A percentile compares a stretch with the other conserved stretches of the same genome.
phyloP scores from a whole-genome alignment of 2,797 vertebrate species.

The Knipowitschia caucasica region DNA sequence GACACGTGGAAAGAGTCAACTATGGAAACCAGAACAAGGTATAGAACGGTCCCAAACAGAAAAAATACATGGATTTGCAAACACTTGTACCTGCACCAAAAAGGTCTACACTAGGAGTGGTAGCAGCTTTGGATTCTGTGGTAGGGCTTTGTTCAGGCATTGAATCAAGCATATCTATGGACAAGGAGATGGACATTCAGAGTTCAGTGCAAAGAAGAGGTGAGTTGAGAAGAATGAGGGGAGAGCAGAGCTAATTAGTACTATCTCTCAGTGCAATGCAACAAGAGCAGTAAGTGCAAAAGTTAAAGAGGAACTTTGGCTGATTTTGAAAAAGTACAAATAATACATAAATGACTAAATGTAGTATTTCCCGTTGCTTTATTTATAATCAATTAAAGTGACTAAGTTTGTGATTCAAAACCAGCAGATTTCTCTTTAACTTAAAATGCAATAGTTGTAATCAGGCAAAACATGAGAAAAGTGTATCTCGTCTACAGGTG shows the following conservation, averaged over 20 bases:
- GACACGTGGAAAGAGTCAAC: slow-evolving; percentile 49
- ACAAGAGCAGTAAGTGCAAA: slow-evolving; percentile 33
- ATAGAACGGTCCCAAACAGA: slow-evolving; percentile 64
- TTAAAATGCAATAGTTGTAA: slow-evolving; percentile 35
- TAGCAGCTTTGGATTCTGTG: slow-evolving; percentile 91
- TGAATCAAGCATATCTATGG: slow-evolving; percentile 99
- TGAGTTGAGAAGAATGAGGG: slow-evolving; percentile 50
- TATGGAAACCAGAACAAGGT: slow-evolving; percentile 58
- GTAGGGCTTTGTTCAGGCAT: slow-evolving; percentile 88
- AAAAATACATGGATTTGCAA: slow-evolving; percentile 64
- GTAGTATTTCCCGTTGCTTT: not conserved
- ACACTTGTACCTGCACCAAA: slow-evolving; percentile 97
- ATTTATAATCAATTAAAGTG: not conserved
- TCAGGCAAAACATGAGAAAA: slow-evolving; percentile 38
- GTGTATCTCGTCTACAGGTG: slow-evolving; percentile 17
- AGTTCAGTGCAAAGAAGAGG: slow-evolving; percentile 64
- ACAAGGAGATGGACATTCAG: slow-evolving; percentile 86
- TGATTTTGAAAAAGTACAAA: not conserved
- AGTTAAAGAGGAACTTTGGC: slow-evolving; percentile 46
- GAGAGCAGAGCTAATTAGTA: slow-evolving; percentile 38
- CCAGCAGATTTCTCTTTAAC: slow-evolving; percentile 53
- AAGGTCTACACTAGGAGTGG: slow-evolving; percentile 98
- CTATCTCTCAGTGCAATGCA: slow-evolving; percentile 49
- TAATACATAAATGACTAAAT: not conserved
- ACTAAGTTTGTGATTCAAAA: slow-evolving; percentile 3